Base-by-base conservation (phyloP, 2,888 invertebrate genomes). In the Erannis defoliaria region DNA sequence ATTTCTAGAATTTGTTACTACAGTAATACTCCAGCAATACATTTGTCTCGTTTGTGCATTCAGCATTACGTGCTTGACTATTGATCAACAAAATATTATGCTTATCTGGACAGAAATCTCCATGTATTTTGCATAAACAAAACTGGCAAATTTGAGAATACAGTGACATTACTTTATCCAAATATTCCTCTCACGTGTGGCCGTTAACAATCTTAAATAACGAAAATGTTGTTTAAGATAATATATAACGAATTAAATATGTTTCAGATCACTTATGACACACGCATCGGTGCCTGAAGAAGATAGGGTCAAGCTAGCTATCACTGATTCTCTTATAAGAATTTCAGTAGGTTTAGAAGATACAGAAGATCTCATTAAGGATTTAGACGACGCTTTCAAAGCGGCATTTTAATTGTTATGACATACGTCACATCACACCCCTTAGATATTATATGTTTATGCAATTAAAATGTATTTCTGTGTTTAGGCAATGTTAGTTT, bases 301-400 rank as follows among this genome's bases (percentile, higher is more conserved):
- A 43, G 95, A 96, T 67, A 93, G 98, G 65, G 89, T 84, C 23
- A 89, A 92, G 64, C 93, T 98, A 26, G 97, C 97, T 12, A 98
- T 99, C 67, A 96, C 96, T 0, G 97, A 98, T 80, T 95, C 96
- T 35, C 93, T 99, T 21, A 94, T 99, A 55, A 94, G 99, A 67
- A 86, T 99, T 26, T 98, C 98, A 0, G 96, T 99, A 53, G 99
- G 99, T 3, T 88, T 99, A 29, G 99, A 99, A 92, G 96, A 97
- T 72, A 93, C 94, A 2, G 95, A 96, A 38, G 99, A 99, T 90
- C 93, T 99, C 53, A 94, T 98, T 51, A 91, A 93, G 9, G 99
- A 99, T 88, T 86, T 99, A 37, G 94, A 96, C 65, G 95, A 96
- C 83, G 98, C 98, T 6, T 93, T 99, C 9, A 94, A 94, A 63